Evolutionary conservation across 2,113 vertebrate species (phyloP), one percentile per base, ranked within the genome.

Genomic region (Gallinago jamesoni): DNA sequence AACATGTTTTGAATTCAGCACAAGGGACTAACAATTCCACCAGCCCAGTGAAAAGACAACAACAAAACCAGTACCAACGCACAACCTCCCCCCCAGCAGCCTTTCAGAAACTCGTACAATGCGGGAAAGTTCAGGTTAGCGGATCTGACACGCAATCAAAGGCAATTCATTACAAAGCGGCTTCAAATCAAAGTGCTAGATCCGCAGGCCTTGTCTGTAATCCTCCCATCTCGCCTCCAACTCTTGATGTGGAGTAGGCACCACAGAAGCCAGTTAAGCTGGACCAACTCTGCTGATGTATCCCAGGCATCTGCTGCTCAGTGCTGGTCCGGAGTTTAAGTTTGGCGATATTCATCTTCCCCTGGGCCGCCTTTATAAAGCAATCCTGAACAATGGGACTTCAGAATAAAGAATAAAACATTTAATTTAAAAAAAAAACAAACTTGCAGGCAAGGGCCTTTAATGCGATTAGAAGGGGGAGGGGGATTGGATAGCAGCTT

Each of bases 321-420:
- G 95, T 12, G 2, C 90, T 90, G 92, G 93, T 53, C 95, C 83
- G 35, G 56, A 91, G 89, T 89, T 94, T 80, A 89, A 89, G 87
- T 89, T 93, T 52, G 64, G 81, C 2, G 95, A 97, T 97, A 96
- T 75, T 77, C 93, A 97, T 96, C 97, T 97, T 91, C 64, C 95
- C 91, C 80, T 68, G 87, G 88, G 94, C 96, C 88, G 83, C 90
- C 35, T 92, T 84, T 93, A 78, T 91, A 93, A 91, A 96, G 93
- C 76, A 93, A 93, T 95, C 82, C 95, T 33, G n/a, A 97, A 97
- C 97, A 97, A 97, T 93, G 87, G 96, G 95, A 96, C 94, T 96
- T 96, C 66, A 70, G 92, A 96, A 96, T 94, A 94, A 96, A 96
- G 93, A 96, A 90, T 72, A 87, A 95, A 95, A 95, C 78, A 94